Evolutionary conservation across 2,888 invertebrate genomes (phyloP), one percentile per base, ranked within the genome.

Genomic region (Pseudolycoriella hygida): DNA sequence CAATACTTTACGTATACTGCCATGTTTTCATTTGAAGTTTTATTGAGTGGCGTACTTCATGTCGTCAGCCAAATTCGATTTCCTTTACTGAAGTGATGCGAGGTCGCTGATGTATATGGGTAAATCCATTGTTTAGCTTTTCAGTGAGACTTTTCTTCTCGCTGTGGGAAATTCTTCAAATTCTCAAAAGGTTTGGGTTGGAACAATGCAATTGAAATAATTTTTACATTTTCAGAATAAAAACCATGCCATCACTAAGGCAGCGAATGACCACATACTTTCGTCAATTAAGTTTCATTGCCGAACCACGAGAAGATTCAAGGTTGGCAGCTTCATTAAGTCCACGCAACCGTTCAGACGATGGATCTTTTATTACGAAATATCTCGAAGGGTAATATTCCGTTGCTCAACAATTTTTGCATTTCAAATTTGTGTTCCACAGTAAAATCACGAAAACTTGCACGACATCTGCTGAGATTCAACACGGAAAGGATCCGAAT

Each of bases 181-280:
- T n/a, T n/a, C n/a, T n/a, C n/a, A n/a, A n/a, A n/a, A n/a, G n/a
- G n/a, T n/a, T n/a, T n/a, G n/a, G n/a, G n/a, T n/a, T n/a, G n/a
- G n/a, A n/a, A n/a, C n/a, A n/a, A n/a, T n/a, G n/a, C n/a, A n/a
- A n/a, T n/a, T n/a, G n/a, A n/a, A n/a, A n/a, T n/a, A n/a, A n/a
- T n/a, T n/a, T n/a, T n/a, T n/a, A n/a, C n/a, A n/a, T n/a, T n/a
- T n/a, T n/a, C n/a, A n/a, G n/a, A n/a, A n/a, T n/a, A n/a, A n/a
- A n/a, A 8, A 25, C 25, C 25, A 80, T 80, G 80, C 78, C 80
- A 54, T 79, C 78, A 47, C 66, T 80, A 55, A 67, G 77, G 46
- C 78, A 80, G 66, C 72, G 75, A 61, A 76, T 80, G 52, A 75
- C 76, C 50, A 78, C 76, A 50, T 79, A 80, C 60, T 77, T 80